phyloP scores from a whole-genome alignment of 2,888 invertebrate genomes.

The Choreutis nemorana region DNA sequence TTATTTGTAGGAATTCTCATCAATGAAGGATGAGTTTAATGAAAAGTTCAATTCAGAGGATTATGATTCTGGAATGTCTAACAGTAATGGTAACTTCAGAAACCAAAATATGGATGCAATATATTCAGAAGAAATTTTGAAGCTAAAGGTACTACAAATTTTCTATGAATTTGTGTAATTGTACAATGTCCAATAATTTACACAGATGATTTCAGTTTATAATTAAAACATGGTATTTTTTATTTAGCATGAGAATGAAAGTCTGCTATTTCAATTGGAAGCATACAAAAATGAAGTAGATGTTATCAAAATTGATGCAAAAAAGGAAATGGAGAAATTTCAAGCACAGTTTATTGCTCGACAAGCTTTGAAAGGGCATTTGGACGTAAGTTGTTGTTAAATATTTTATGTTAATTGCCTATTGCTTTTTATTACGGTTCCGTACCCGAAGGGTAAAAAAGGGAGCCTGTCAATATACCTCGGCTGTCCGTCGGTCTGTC shows the following conservation, averaged over 20 bases:
- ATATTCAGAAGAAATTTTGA: conserved; percentile 33
- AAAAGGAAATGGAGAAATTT: conserved; percentile 76
- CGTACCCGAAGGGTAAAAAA: no score
- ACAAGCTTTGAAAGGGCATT: conserved; percentile 48
- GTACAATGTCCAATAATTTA: no score
- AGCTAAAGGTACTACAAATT: conserved; percentile 39
- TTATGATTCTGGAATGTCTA: conserved; percentile 16
- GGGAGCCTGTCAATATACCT: no score
- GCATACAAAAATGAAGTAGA: conserved; percentile 95
- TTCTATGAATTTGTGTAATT: no score
- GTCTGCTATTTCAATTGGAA: conserved; percentile 88
- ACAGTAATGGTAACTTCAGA: conserved; percentile 26
- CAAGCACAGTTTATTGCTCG: conserved; percentile 83
- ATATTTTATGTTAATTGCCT: no score
- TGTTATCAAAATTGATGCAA: conserved; percentile 81
- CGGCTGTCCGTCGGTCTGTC: no score
- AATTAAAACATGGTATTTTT: no score
- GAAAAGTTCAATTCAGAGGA: conserved; percentile 48
- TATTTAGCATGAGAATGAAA: conserved; percentile 85
- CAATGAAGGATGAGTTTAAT: conserved; percentile 50
- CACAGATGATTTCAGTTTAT: neutral
- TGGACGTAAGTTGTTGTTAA: conserved; percentile 32
- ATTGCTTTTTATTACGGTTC: no score
- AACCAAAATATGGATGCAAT: conserved; percentile 19
- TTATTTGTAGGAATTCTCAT: conserved; percentile 51